Percentiles rank a stretch among this genome's conserved stretches.
Conservation (phyloP, 2,113 vertebrate species). For the Hemibagrus wyckioides region DNA sequence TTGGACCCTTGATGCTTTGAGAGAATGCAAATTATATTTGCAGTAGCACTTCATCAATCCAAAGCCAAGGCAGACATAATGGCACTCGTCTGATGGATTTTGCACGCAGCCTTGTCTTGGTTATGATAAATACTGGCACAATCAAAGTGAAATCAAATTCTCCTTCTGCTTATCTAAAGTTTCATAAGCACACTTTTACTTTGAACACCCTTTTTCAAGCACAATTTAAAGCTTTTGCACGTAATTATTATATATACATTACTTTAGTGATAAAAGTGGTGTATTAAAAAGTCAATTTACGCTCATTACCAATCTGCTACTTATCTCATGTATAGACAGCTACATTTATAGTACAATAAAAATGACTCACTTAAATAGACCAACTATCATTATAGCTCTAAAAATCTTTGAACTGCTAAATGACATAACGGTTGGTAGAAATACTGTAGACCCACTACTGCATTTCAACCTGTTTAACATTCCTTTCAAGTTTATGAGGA, state of each 20-base stretch:
- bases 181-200: not conserved
- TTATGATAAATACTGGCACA: not conserved
- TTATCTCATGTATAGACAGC: not conserved
- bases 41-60: constrained; percentile 27
- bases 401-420: not conserved
- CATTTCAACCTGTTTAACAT: not conserved
- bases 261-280: not conserved
- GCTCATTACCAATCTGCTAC: not conserved
- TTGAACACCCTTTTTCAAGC: no score
- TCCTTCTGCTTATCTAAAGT: not conserved
- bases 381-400: not conserved
- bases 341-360: not conserved
- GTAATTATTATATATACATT: not conserved
- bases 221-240: not conserved
- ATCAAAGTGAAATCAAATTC: not conserved
- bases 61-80: constrained; percentile 12
- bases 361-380: not conserved
- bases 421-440: not conserved
- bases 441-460: not conserved
- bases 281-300: not conserved
- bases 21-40: constrained; percentile 31
- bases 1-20: constrained; percentile 12
- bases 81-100: constrained; percentile 29
- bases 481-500: not conserved
- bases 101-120: constrained; percentile 4